Percentiles rank a stretch among this genome's conserved stretches.
These are phyloP conservation scores for Harlomillsia oculata DNA, from an alignment of 1,140 invertebrate genomes.

Conservation along the genomic window DNA sequence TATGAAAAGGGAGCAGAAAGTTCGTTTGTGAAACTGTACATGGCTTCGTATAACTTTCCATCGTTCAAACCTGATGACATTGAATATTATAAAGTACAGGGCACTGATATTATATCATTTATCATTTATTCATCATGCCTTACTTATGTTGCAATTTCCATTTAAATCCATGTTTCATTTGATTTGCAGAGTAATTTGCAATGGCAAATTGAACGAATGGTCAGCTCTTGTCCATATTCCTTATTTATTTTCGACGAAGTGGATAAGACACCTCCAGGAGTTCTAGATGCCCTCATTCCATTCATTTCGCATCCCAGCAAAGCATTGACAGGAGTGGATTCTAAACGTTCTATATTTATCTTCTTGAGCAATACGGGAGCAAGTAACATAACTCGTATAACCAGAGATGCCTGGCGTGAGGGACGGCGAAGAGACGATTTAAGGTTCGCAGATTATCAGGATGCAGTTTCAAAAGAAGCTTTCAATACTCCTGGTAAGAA, in stretches of 20 bases:
- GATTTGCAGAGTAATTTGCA: constrained; percentile 15
- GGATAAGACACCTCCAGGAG: constrained; percentile 24
- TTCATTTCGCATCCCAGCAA: constrained; percentile 22
- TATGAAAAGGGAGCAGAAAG: constrained; percentile 27
- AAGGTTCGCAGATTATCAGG: constrained; percentile 28
- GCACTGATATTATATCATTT: neutral
- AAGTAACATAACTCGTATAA: constrained; percentile 22
- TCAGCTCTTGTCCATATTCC: constrained; percentile 9
- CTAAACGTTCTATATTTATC: constrained; percentile 26
- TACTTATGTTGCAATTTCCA: neutral
- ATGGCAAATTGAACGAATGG: constrained; percentile 2
- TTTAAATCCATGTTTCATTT: neutral
- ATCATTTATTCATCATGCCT: neutral
- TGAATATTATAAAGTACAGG: constrained; percentile 9
- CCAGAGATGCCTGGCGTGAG: constrained; percentile 17
- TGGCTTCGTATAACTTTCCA: constrained; percentile 15
- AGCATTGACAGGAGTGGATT: neutral
- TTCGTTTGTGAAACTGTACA: constrained; percentile 19
- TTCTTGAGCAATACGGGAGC: constrained; percentile 32
- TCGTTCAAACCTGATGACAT: constrained; percentile 1
- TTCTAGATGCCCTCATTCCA: constrained; percentile 26
- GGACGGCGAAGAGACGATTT: constrained; percentile 26
- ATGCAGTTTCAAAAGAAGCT: constrained; percentile 11
- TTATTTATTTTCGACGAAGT: constrained; percentile 33
- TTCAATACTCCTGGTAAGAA: no score